phyloP scores from a whole-genome alignment of 1,140 invertebrate species.

The Drosophila nannoptera region DNA sequence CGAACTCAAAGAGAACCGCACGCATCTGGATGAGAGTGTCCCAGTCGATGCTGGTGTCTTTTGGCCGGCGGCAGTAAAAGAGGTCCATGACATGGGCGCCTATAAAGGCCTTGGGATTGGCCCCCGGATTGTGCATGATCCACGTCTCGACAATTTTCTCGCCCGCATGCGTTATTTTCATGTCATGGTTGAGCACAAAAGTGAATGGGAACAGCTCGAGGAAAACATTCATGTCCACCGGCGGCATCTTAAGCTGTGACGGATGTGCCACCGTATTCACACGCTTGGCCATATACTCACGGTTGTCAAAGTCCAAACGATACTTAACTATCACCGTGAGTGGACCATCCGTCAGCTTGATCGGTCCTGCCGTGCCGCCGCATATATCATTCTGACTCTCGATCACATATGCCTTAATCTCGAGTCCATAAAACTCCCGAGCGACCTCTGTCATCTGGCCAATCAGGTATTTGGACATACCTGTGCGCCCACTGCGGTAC shows the following conservation, averaged over 20 bases:
- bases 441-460: slow-evolving; percentile 91
- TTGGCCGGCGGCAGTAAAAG: slow-evolving; percentile 86
- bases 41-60: slow-evolving; percentile 87
- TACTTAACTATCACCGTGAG: slow-evolving; percentile 86
- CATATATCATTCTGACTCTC: slow-evolving; percentile 81
- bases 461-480: slow-evolving; percentile 91
- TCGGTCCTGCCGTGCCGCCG: slow-evolving; percentile 74
- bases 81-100: slow-evolving; percentile 84
- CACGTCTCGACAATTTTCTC: slow-evolving; percentile 87
- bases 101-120: slow-evolving; percentile 80
- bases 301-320: slow-evolving; percentile 89
- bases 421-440: slow-evolving; percentile 86
- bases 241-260: slow-evolving; percentile 81
- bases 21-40: slow-evolving; percentile 84
- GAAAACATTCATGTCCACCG: slow-evolving; percentile 84
- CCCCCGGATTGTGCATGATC: slow-evolving; percentile 82
- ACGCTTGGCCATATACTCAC: slow-evolving; percentile 83
- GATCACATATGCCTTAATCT: slow-evolving; percentile 85
- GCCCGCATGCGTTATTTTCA: slow-evolving; percentile 80
- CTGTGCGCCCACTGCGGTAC: slow-evolving; percentile 87
- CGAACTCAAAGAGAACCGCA: slow-evolving; percentile 88
- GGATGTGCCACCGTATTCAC: slow-evolving; percentile 80
- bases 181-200: slow-evolving; percentile 68
- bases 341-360: slow-evolving; percentile 78
- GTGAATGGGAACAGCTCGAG: slow-evolving; percentile 88